Conservation (phyloP, 2,888 invertebrate genomes). For the Pristionchus mayeri region DNA sequence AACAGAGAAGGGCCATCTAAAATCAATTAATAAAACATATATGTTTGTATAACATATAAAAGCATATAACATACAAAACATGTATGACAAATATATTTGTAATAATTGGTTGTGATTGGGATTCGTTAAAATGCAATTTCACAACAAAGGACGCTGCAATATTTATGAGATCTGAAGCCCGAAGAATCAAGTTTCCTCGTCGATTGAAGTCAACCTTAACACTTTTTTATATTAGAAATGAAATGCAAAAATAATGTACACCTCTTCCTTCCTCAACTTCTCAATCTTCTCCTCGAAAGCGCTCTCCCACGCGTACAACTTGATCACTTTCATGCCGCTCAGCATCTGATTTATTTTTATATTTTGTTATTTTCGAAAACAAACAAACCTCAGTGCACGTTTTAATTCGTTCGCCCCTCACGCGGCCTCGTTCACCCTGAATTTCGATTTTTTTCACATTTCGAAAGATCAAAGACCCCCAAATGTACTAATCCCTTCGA, state of each 20-base stretch:
- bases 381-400: constrained; percentile 34
- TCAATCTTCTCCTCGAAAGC: constrained; percentile 57
- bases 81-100: too few species aligned
- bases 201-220: constrained; percentile 56
- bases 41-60: too few species aligned
- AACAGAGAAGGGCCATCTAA: constrained; percentile 86
- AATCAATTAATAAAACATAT: too few species aligned
- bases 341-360: constrained; percentile 53
- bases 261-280: constrained; percentile 48
- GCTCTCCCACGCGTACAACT: constrained; percentile 61
- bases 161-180: constrained; percentile 56
- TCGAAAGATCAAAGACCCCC: constrained; percentile 8
- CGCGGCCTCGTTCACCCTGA: constrained; percentile 55
- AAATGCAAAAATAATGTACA: not conserved
- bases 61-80: too few species aligned
- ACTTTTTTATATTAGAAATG: not conserved
- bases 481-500: not conserved
- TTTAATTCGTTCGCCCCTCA: constrained; percentile 59
- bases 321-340: constrained; percentile 60
- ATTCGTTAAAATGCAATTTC: not conserved
- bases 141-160: constrained; percentile 58
- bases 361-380: not conserved
- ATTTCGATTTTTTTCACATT: not conserved
- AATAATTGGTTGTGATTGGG: too few species aligned
- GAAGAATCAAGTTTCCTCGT: constrained; percentile 51